These are phyloP conservation scores for Clivina fossor DNA, from an alignment of 2,888 invertebrate genomes.

Conservation along the genomic window DNA sequence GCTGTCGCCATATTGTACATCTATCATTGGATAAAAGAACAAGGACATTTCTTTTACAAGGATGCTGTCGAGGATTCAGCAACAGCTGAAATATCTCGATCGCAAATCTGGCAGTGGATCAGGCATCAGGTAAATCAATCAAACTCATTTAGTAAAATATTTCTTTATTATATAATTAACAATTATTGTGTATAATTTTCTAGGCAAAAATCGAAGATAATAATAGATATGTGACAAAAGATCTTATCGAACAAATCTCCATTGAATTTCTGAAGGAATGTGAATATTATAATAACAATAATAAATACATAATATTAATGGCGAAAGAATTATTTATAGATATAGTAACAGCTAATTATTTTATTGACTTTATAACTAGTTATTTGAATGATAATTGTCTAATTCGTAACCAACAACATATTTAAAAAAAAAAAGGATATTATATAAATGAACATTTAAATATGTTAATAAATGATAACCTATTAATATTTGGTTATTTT, in stretches of 20 bases:
- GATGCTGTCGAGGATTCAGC: conserved; percentile 72
- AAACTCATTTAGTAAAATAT: conserved; percentile 21
- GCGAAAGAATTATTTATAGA: conserved; percentile 59
- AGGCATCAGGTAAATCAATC: conserved; percentile 57
- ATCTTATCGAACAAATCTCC: conserved; percentile 56
- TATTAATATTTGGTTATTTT: too few species aligned
- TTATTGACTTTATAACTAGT: conserved; percentile 68
- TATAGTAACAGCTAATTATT: conserved; percentile 59
- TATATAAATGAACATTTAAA: too few species aligned
- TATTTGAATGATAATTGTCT: conserved; percentile 64
- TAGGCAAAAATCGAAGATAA: conserved; percentile 60
- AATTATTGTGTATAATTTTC: conserved; percentile 39
- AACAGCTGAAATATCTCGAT: conserved; percentile 73
- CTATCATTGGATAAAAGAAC: conserved; percentile 68
- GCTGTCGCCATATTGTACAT: conserved; percentile 67
- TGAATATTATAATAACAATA: conserved; percentile 42
- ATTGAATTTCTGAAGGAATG: conserved; percentile 48
- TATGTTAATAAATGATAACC: too few species aligned
- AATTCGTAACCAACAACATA: conserved; percentile 57
- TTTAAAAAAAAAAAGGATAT: too few species aligned
- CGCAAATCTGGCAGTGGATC: conserved; percentile 76
- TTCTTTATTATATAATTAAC: conserved; percentile 15
- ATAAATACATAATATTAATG: conserved; percentile 37
- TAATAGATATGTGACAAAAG: conserved; percentile 54
- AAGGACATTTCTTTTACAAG: conserved; percentile 66